Base-by-base conservation (phyloP, 35 echinoderm and acorn worm species). In the Lytechinus pictus region DNA sequence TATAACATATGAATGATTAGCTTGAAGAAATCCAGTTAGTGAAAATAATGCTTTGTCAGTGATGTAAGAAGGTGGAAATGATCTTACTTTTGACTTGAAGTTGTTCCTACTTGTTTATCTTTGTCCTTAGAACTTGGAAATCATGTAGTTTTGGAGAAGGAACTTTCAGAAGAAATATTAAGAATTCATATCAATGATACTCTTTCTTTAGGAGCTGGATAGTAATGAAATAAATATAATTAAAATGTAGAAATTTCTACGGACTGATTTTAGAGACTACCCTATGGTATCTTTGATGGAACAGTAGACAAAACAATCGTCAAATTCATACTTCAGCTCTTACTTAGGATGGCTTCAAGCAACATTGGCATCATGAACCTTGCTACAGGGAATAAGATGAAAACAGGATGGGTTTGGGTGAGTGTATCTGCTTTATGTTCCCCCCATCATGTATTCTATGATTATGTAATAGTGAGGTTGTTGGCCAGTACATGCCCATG, bases 321-420 rank as follows among this genome's bases (percentile, higher is more conserved):
- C 66, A 5, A 79, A 8, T 24, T 79, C 33, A 7, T 79, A 79
- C 21, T 79, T 24, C 16, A 79, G 66, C 33, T 44, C 33, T 44
- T 0, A 44, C 33, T 79, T 79, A 79, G 66, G 19, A 79, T 79
- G 66, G 66, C 66, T 24, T 7, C 19, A 16, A 79, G 19, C 66
- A n/a, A 79, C 19, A 8, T 79, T 79, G 66, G 66, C 19, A 79
- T 79, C 7, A 79, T 79, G 66, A 79, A 79, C n/a, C 66, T 79
- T 79, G 66, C 66, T 79, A 79, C 66, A 5, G 66, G 66, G 66
- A 24, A 79, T 79, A 79, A 79, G 66, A 79, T 79, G 66, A 79
- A 79, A 79, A 79, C 66, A 79, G 66, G 66, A 79, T 79, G 66
- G 66, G 66, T 79, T 7, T 79, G 66, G 66, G 66, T 79, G 66